Conservation (phyloP, 2,888 invertebrate species). For the Erebia palarica region DNA sequence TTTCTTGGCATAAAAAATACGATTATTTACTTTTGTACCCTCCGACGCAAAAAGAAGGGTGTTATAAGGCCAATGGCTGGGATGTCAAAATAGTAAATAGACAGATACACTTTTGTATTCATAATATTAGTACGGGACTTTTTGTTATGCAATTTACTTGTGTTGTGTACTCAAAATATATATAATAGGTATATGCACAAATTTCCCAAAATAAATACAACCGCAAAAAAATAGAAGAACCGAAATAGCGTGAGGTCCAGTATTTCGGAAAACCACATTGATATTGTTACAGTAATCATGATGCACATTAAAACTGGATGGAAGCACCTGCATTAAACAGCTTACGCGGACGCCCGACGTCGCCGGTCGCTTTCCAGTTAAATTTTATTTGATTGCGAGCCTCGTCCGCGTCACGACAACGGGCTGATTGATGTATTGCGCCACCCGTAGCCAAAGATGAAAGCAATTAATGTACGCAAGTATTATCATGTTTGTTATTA, state of each 20-base stretch:
- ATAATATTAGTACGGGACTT: no score
- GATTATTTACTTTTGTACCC: neutral
- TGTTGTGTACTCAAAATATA: no score
- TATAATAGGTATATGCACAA: no score
- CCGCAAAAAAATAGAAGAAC: neutral
- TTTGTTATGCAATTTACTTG: no score
- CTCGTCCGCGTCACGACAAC: slow-evolving; percentile 58
- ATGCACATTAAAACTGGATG: slow-evolving; percentile 40
- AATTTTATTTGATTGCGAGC: slow-evolving; percentile 80
- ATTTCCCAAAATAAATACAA: no score
- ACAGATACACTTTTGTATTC: no score
- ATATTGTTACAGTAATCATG: slow-evolving; percentile 27
- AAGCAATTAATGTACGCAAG: slow-evolving; percentile 39
- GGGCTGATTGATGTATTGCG: slow-evolving; percentile 76
- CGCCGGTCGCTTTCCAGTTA: slow-evolving; percentile 66
- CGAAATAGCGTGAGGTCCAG: neutral
- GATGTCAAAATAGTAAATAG: no score
- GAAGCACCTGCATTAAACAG: slow-evolving; percentile 51
- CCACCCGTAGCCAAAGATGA: slow-evolving; percentile 47
- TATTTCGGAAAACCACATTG: slow-evolving; percentile 2
- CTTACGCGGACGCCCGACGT: slow-evolving; percentile 51
- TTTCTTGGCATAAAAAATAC: neutral
- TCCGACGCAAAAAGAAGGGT: no score
- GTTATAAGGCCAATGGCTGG: no score
- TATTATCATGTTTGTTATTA: slow-evolving; percentile 19